A percentile compares a stretch with the other conserved stretches of the same genome.
Evolutionary conservation across 2,888 invertebrate genomes (phyloP).

Genomic region (Eupsilia transversa): DNA sequence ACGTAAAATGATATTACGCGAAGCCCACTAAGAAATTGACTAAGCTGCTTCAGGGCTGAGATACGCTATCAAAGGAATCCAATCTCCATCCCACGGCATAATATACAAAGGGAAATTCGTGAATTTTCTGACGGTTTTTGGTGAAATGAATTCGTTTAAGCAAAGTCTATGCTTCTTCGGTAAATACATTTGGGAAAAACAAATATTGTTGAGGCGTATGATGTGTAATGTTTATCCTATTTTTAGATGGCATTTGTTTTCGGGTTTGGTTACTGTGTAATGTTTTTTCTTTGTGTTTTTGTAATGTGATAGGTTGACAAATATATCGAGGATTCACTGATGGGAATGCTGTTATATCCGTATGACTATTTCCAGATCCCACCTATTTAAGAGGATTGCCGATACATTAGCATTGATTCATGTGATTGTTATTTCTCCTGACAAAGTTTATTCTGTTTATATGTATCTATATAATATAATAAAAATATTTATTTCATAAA

Average conservation of each 20-base stretch:
- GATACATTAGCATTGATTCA: too few relatives aligned
- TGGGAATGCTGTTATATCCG: background rate
- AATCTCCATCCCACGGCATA: slow-evolving; percentile 33
- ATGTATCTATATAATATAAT: too few relatives aligned
- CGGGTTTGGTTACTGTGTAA: background rate
- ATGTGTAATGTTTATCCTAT: slow-evolving; percentile 1
- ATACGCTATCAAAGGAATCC: slow-evolving; percentile 32
- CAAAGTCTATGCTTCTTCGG: slow-evolving; percentile 13
- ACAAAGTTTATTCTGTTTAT: too few relatives aligned
- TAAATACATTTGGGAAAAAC: slow-evolving; percentile 41
- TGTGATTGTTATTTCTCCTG: too few relatives aligned
- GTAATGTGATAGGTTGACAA: slow-evolving; percentile 2
- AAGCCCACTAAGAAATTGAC: slow-evolving; percentile 25
- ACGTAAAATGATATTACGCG: slow-evolving; percentile 9
- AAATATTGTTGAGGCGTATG: slow-evolving; percentile 17
- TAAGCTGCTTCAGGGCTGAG: slow-evolving; percentile 7
- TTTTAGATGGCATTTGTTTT: slow-evolving; percentile 15
- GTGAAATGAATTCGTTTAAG: slow-evolving; percentile 40
- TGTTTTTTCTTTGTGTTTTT: background rate
- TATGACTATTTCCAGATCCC: background rate
- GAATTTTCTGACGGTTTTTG: slow-evolving; percentile 25
- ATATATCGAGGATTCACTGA: background rate
- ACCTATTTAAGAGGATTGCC: background rate
- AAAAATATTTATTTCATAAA: too few relatives aligned
- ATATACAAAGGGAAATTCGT: slow-evolving; percentile 19